Base-by-base conservation (phyloP, 2,797 vertebrate species). In the Xenopus petersii region DNA sequence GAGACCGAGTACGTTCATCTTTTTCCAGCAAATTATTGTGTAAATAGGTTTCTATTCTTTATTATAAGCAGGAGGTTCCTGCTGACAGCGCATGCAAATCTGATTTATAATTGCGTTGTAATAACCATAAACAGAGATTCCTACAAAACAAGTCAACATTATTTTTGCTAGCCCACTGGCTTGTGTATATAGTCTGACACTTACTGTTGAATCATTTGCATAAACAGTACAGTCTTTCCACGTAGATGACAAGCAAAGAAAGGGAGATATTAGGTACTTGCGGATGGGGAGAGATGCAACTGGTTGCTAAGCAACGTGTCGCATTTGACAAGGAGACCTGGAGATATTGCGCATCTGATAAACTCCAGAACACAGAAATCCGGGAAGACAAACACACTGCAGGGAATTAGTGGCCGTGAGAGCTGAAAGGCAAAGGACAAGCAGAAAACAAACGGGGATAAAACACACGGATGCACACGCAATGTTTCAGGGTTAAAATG, bases 1-100 rank as follows among this genome's bases (percentile, higher is more conserved):
- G 80, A 89, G 89, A 84, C 47, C 75, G 63, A 26, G 61, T 48
- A 67, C 83, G 85, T 89, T 91, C 84, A 88, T 87, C 88, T 42
- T 89, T 80, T 69, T 85, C 81, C 82, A 86, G 85, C 88, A 92
- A 91, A 91, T 79, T 88, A 90, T 93, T 90, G 86, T 87, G 90
- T 89, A 91, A 92, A 92, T 94, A 92, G 91, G 93, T 91, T 92
- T 91, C 89, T 86, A 90, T 85, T 84, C 85, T 87, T 88, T 90
- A 91, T 92, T 93, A 92, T 91, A 92, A 91, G 89, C 86, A 88
- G 84, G 87, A 88, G 88, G 86, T 89, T 89, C 87, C 88, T 87
- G 90, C 91, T 92, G 91, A 93, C 89, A 93, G 87, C 87, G 71
- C 91, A 87, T 88, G 89, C 90, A 86, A 89, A 88, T 87, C 89